Evolutionary conservation across 2,113 vertebrate species (phyloP).

Genomic region (Gavialis gangeticus): DNA sequence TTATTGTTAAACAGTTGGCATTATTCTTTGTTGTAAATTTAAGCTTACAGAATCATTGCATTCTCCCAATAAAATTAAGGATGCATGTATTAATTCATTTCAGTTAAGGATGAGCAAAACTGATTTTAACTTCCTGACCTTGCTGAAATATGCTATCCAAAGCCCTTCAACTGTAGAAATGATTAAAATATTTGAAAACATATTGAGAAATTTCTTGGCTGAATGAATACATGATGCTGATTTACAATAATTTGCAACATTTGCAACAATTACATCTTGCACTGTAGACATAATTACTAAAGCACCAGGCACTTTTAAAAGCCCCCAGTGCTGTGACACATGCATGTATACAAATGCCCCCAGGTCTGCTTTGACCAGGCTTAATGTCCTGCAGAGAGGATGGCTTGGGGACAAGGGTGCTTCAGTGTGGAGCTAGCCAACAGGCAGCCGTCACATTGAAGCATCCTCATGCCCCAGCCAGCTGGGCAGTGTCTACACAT

Average conservation of each 20-base stretch:
- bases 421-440: too few relatives aligned
- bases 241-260: not conserved
- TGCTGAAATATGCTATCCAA: not conserved
- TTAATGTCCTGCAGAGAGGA: too few relatives aligned
- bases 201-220: not conserved
- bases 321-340: too few relatives aligned
- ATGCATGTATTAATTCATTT: conserved; percentile 14
- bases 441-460: too few relatives aligned
- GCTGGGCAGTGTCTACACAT: too few relatives aligned
- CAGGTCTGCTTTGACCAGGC: too few relatives aligned
- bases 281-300: not conserved
- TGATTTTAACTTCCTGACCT: not conserved
- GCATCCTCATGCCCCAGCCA: too few relatives aligned
- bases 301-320: too few relatives aligned
- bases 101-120: conserved; percentile 22
- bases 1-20: conserved; percentile 57
- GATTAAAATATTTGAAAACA: not conserved
- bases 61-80: conserved; percentile 31
- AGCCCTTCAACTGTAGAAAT: conserved; percentile 3
- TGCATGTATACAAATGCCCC: too few relatives aligned
- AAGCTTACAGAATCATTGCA: conserved; percentile 6
- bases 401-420: too few relatives aligned
- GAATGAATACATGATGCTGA: not conserved
- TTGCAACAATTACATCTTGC: not conserved
- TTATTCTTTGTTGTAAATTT: conserved; percentile 20